These are phyloP conservation scores for Aphrophora alni DNA, from an alignment of 2,888 invertebrate genomes.

Conservation along the genomic window DNA sequence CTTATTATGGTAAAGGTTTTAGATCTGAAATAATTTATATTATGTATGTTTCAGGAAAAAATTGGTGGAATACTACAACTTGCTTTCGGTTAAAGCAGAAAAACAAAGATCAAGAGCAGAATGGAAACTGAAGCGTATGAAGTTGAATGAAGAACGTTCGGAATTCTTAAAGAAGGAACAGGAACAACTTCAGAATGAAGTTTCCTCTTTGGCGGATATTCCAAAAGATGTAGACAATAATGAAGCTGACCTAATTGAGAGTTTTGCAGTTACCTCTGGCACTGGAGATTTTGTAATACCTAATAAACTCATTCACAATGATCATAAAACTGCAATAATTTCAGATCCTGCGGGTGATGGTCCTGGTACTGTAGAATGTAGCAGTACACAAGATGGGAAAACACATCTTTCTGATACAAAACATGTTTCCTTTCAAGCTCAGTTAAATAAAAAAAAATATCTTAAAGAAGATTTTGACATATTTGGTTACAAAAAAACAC, in stretches of 20 bases:
- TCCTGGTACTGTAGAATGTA: not conserved
- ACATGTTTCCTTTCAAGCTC: not conserved
- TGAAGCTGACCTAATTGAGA: not conserved
- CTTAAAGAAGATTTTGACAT: conserved; percentile 13
- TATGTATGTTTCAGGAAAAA: conserved; percentile 26
- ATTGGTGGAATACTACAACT: conserved; percentile 25
- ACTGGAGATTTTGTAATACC: not conserved
- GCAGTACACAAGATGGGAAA: not conserved
- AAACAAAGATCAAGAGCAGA: conserved; percentile 24
- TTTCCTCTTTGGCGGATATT: not conserved
- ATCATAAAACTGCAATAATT: not conserved
- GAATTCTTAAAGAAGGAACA: conserved; percentile 21
- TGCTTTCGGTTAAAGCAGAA: conserved; percentile 33
- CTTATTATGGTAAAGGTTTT: too few relatives aligned
- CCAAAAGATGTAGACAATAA: not conserved
- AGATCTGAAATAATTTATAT: too few relatives aligned
- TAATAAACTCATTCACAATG: not conserved
- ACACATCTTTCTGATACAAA: not conserved
- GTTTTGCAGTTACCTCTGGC: not conserved
- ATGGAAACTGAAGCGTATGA: conserved; percentile 34
- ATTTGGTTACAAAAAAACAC: not conserved
- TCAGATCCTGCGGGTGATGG: not conserved
- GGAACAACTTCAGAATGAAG: not conserved
- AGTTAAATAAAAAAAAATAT: conserved; percentile 14
- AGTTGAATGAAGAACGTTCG: conserved; percentile 24